Evolutionary conservation across 2,113 vertebrate species (phyloP), one percentile per base, ranked within the genome.

Genomic region (Nannobrachium achirus): DNA sequence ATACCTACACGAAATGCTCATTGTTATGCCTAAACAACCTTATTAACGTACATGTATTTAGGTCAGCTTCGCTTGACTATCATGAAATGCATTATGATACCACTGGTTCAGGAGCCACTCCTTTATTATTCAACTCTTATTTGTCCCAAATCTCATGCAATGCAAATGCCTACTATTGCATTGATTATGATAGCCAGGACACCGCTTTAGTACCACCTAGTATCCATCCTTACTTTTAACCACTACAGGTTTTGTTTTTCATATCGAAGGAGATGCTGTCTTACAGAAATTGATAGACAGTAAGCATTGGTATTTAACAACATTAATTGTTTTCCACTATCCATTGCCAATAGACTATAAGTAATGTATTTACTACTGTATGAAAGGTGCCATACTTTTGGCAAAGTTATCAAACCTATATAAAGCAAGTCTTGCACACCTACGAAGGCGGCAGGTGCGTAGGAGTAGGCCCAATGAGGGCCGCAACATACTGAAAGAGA

Each of bases 241-340:
- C 82, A 84, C 82, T 81, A 71, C 60, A 9, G 60, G 50, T 63
- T 71, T 67, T 56, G 13, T 71, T 52, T 73, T 33, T 71, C 71
- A 86, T 68, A 74, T 64, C 78, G 79, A 87, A 83, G 74, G 82
- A 81, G 69, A 76, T 20, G 19, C 4, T 66, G 50, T 42, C 20
- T 67, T 33, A 45, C 25, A 33, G 25, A 33, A 67, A 62, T 66
- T 10, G n/a, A 10, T 69, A 33, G 16, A 40, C 66, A 39, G 13
- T 38, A 71, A 20, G 18, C 50, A 52, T 20, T 20, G 1, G 4
- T 19, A 52, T 19, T 16, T 10, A 9, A 19, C 1, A 2, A 20
- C 10, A 48, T n/a, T n/a, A n/a, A n/a, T n/a, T 13, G 11, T 48
- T 48, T 6, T 14, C 14, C 45, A 48, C n/a, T 13, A 33, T 33